Percentiles rank a stretch among this genome's conserved stretches.
These are phyloP conservation scores for Mormyrus iriodes DNA, from an alignment of 2,113 vertebrate species.

Conservation along the genomic window DNA sequence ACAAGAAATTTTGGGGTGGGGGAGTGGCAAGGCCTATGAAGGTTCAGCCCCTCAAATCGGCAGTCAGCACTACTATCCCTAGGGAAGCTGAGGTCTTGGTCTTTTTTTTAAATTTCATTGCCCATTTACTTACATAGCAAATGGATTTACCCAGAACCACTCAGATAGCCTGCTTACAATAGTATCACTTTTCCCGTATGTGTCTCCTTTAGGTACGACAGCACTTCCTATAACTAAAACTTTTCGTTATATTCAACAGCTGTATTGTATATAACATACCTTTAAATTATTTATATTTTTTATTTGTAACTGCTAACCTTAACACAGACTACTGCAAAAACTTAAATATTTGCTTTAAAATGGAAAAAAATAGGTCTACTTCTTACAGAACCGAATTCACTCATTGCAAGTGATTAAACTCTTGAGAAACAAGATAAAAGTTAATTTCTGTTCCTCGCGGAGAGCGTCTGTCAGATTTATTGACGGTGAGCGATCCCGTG, in stretches of 20 bases:
- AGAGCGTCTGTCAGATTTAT: constrained; percentile 26
- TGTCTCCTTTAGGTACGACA: neutral
- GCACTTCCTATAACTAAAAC: neutral
- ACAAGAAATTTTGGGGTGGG: constrained; percentile 28
- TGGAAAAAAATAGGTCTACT: neutral
- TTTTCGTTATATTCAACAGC: neutral
- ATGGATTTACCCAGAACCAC: neutral
- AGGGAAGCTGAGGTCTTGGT: neutral
- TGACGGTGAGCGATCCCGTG: constrained; percentile 29
- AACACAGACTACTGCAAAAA: no score
- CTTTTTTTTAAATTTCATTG: neutral
- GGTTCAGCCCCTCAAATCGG: neutral
- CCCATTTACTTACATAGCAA: neutral
- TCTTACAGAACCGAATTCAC: constrained; percentile 18
- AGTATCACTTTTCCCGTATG: neutral
- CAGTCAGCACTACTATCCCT: neutral
- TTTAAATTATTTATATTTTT: neutral
- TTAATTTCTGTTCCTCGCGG: constrained; percentile 20
- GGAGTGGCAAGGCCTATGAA: neutral
- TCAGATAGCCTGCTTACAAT: neutral
- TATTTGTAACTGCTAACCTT: neutral
- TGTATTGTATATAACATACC: neutral
- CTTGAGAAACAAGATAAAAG: constrained; percentile 21
- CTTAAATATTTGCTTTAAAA: neutral
- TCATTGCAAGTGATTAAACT: constrained; percentile 31